phyloP scores from a whole-genome alignment of 2,113 vertebrate species.

The western clawed frog (Xenopus tropicalis) region UCB_Xtro_10.0 CM004450.2:99256501-99257000 shows the following conservation, averaged over 20 bases:
- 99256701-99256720: constrained; percentile 8
- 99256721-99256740: constrained; percentile 39
- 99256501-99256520: constrained; percentile 26
- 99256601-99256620: neutral
- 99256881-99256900: neutral
- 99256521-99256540: constrained; percentile 31
- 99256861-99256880: neutral
- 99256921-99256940: neutral
- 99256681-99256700: constrained; percentile 36
- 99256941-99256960: too few species aligned
- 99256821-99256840: constrained; percentile 15
- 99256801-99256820: neutral
- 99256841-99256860: neutral
- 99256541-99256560: constrained; percentile 33
- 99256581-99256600: constrained; percentile 21
- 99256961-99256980: neutral
- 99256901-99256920: neutral
- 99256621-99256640: neutral
- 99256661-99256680: constrained; percentile 9
- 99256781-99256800: constrained; percentile 40
- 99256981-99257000: too few species aligned
- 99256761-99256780: constrained; percentile 37
- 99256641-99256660: constrained; percentile 37
- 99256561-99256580: constrained; percentile 20
- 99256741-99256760: constrained; percentile 40